phyloP scores from a whole-genome alignment of 2,797 vertebrate species.

The Chrysocyon brachyurus region DNA sequence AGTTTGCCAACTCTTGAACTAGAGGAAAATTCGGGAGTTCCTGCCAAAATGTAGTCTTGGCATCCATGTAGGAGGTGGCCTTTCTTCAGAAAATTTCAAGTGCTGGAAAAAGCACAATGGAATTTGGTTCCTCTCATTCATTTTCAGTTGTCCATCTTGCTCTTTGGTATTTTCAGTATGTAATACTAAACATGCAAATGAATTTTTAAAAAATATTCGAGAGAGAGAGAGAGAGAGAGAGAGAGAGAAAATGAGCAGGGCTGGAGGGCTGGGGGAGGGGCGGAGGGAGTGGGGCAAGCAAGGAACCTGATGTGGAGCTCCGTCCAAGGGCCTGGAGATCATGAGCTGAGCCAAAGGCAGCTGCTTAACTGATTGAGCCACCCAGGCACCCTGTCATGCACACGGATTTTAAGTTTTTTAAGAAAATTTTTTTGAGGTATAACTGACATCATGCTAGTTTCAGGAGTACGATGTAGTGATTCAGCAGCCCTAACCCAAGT shows the following conservation, averaged over 20 bases:
- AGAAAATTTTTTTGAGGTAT: background rate
- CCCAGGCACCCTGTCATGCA: background rate
- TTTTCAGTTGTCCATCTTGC: background rate
- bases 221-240: too few species aligned
- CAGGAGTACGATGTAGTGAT: background rate
- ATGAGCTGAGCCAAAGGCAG: background rate
- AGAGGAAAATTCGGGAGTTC: background rate
- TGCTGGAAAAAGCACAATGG: background rate
- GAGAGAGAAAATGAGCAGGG: background rate
- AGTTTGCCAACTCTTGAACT: background rate
- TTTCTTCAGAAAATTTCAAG: background rate
- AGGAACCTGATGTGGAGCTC: background rate
- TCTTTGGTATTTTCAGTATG: background rate
- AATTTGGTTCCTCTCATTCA: background rate
- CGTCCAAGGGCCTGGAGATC: background rate
- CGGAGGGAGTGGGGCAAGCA: background rate
- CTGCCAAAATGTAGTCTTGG: background rate
- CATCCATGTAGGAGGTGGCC: too few species aligned
- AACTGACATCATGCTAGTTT: background rate
- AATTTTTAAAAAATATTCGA: background rate
- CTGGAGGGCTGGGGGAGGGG: background rate
- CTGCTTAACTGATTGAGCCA: background rate
- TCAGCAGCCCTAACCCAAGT: background rate
- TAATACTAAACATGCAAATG: background rate
- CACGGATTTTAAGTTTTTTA: background rate